Evolutionary conservation across 2,888 invertebrate genomes (phyloP).

Genomic region (Amphipyra berbera): DNA sequence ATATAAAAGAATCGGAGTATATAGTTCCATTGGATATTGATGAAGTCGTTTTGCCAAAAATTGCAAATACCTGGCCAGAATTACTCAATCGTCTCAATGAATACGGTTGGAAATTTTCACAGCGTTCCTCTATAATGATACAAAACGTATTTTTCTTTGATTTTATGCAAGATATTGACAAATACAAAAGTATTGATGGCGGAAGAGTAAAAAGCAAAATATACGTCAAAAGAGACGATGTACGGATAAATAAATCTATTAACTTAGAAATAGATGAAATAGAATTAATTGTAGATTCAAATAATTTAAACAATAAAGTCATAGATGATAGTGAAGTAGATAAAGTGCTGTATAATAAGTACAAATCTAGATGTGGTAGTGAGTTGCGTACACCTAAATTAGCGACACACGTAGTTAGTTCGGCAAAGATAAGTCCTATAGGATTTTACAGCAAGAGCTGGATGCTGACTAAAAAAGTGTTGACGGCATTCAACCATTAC

Average conservation of each 20-base stretch:
- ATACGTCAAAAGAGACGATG: constrained; percentile 82
- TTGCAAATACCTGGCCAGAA: constrained; percentile 89
- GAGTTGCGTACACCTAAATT: constrained; percentile 80
- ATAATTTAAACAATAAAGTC: constrained; percentile 71
- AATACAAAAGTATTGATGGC: constrained; percentile 58
- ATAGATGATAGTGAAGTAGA: constrained; percentile 68
- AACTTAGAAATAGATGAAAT: constrained; percentile 73
- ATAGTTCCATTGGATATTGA: constrained; percentile 93
- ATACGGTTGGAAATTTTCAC: constrained; percentile 81
- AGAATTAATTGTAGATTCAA: constrained; percentile 72
- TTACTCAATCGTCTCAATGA: constrained; percentile 85
- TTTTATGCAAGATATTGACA: constrained; percentile 80
- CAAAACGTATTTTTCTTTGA: constrained; percentile 93
- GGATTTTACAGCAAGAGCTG: constrained; percentile 93
- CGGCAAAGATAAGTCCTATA: constrained; percentile 90
- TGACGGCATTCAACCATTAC: constrained; percentile 94
- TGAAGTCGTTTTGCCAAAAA: constrained; percentile 92
- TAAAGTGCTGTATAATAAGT: constrained; percentile 60
- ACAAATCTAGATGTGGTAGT: constrained; percentile 73
- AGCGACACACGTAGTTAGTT: constrained; percentile 86
- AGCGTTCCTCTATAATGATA: constrained; percentile 91
- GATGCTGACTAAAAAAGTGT: constrained; percentile 91
- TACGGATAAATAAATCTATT: constrained; percentile 71
- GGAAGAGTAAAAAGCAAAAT: constrained; percentile 69
- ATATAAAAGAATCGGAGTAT: constrained; percentile 91